Conservation (phyloP, 1,140 invertebrate species). For the Limonius californicus region DNA sequence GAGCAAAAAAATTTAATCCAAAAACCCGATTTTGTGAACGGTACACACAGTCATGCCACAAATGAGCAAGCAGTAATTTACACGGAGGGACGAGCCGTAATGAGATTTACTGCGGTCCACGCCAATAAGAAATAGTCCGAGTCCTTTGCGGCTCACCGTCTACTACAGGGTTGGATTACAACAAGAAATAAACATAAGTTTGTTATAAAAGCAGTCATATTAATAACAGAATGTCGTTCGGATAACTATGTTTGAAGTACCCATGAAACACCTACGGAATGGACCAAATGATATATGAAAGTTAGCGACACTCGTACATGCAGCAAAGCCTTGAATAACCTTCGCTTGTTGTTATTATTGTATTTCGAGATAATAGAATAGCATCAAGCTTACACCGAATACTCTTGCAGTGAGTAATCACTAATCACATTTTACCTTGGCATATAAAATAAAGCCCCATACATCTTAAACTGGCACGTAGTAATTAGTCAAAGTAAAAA, state of each 20-base stretch:
- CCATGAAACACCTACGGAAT: no score
- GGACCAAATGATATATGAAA: no score
- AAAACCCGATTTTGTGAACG: slow-evolving; percentile 29
- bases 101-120: slow-evolving; percentile 36
- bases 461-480: background rate
- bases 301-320: no score
- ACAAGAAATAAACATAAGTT: slow-evolving; percentile 8
- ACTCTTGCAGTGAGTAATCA: background rate
- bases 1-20: no score
- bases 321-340: no score
- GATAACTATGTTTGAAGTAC: no score
- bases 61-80: slow-evolving; percentile 36
- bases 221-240: background rate
- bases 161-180: slow-evolving; percentile 9
- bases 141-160: slow-evolving; percentile 22
- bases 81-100: slow-evolving; percentile 36
- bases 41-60: slow-evolving; percentile 29
- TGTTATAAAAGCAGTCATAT: background rate
- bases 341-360: no score
- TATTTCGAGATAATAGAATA: no score
- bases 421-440: background rate
- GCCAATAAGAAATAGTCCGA: slow-evolving; percentile 37
- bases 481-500: background rate
- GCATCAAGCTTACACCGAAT: no score
- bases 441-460: background rate